phyloP scores from a whole-genome alignment of 1,140 invertebrate genomes.

The Ctenoplectra terminalis region DNA sequence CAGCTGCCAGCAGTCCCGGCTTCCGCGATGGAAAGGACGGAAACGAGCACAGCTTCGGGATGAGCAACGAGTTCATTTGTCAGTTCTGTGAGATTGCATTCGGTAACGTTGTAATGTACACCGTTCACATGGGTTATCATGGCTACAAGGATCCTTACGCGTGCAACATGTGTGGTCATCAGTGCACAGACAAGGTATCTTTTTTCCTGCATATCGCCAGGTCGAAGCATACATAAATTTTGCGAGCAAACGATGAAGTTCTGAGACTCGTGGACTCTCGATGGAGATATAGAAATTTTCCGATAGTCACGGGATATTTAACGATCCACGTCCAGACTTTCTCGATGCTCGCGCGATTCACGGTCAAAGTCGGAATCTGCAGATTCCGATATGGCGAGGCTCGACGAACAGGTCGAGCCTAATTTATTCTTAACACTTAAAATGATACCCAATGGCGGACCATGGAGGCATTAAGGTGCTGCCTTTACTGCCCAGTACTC shows the following conservation, averaged over 20 bases:
- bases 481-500: no score
- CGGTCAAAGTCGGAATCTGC: no score
- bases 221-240: conserved; percentile 88
- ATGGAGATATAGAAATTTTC: no score
- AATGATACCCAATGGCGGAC: neutral
- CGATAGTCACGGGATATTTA: neutral
- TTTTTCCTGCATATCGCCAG: conserved; percentile 97
- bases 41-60: neutral
- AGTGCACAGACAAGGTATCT: conserved; percentile 90
- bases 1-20: neutral
- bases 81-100: conserved; percentile 95
- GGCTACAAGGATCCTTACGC: conserved; percentile 94
- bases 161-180: conserved; percentile 96
- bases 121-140: conserved; percentile 98
- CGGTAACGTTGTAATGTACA: conserved; percentile 95
- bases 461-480: neutral
- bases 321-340: neutral
- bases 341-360: neutral
- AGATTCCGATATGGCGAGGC: no score
- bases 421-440: neutral
- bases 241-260: rapidly evolving
- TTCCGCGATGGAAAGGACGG: neutral
- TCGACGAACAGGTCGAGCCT: neutral
- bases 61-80: conserved; percentile 85
- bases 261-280: neutral